Base-by-base conservation (phyloP, 2,888 invertebrate species). In the Hetaerina titia region DNA sequence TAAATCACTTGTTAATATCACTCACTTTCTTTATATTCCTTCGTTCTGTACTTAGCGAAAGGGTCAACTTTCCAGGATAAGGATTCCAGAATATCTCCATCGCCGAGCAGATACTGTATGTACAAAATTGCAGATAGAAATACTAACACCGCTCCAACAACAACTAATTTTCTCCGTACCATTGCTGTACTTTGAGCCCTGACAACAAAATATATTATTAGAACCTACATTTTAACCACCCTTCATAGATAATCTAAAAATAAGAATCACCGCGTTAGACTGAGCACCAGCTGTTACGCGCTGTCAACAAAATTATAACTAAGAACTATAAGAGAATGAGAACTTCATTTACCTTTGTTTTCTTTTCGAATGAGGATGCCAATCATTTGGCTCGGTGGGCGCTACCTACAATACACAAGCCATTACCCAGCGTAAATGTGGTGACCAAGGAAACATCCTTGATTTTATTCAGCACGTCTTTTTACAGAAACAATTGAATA, bases 21-120 rank as follows among this genome's bases (percentile, higher is more conserved):
- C 92, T 92, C 74, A 92, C 92, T 92, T 74, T 92, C 92, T 92
- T 69, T 64, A 31, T 92, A 92, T n/a, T 92, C 92, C 57, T 92
- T 92, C 15, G 92, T 92, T 69, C 74, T 60, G 69, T 92, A 92
- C n/a, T 92, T 92, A 19, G 64, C 56, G 15, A 74, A 92, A 19
- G 92, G 69, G 56, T 92, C 92, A 25, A 56, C 92, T 31, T 74
- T 92, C 92, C 92, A 92, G 45, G 92, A 63, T 45, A 92, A 92
- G 9, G 92, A 56, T 13, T 69, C 92, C 25, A 92, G 69, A 64
- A 92, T 17, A 56, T 92, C 69, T 57, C 74, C 74, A 69, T 92
- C 92, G n/a, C 92, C 69, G 25, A 92, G 64, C n/a, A 92, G 56
- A 63, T 92, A 92, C 69, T 92, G 92, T 56, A 92, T 92, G n/a